Evolutionary conservation across 2,113 vertebrate species (phyloP).

Genomic region (Phylloscopus trochiloides): DNA sequence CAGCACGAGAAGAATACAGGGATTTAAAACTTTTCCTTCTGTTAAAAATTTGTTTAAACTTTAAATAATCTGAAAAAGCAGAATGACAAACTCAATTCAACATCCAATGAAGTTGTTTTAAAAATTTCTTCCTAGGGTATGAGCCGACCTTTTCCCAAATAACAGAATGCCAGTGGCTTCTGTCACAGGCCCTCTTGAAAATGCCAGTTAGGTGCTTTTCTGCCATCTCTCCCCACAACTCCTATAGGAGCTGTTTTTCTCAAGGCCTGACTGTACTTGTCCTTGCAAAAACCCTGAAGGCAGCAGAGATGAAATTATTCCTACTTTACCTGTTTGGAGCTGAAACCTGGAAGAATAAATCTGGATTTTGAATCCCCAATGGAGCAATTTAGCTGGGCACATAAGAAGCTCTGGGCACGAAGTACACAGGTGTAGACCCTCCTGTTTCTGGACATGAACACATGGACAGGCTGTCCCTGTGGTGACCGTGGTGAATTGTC

Average conservation of each 20-base stretch:
- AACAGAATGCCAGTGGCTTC: constrained; percentile 24
- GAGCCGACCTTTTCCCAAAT: constrained; percentile 44
- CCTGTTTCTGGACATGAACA: neutral
- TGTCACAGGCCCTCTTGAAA: constrained; percentile 32
- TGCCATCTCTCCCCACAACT: neutral
- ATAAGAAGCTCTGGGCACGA: neutral
- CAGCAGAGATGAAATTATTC: neutral
- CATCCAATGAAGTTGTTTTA: neutral
- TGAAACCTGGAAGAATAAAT: neutral
- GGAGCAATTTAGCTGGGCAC: neutral
- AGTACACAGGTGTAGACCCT: neutral
- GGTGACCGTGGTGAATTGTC: neutral
- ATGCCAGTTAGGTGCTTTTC: constrained; percentile 7
- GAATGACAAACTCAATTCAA: constrained; percentile 41
- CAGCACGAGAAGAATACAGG: neutral
- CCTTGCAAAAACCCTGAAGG: neutral
- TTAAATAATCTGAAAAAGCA: constrained; percentile 38
- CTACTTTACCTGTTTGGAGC: neutral
- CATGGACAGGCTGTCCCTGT: neutral
- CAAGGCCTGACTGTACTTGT: neutral
- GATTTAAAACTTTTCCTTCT: constrained; percentile 42
- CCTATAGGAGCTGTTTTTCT: neutral
- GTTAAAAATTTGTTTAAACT: constrained; percentile 29
- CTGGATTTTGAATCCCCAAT: neutral
- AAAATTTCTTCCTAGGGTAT: constrained; percentile 31